Evolutionary conservation across 2,888 invertebrate species (phyloP).

Genomic region (Ophion costatus): DNA sequence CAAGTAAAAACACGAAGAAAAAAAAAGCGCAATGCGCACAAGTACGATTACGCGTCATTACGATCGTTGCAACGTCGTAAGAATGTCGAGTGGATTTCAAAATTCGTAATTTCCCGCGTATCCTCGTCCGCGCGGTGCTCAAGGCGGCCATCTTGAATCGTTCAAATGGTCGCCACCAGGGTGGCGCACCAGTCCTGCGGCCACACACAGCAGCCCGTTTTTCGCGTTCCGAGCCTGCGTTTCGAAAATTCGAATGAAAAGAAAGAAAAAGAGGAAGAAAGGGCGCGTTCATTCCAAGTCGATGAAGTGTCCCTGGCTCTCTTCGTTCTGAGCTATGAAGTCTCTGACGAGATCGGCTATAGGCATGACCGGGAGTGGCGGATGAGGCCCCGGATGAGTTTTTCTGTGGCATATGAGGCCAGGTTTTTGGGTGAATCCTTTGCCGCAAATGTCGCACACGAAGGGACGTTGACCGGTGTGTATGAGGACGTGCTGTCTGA

Average conservation of each 20-base stretch:
- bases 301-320: conserved; percentile 48
- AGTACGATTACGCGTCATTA: background rate
- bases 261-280: background rate
- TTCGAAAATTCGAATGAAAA: background rate
- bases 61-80: background rate
- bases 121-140: background rate
- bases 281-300: conserved; percentile 42
- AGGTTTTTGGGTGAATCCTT: conserved; percentile 81
- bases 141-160: background rate
- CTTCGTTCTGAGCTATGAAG: conserved; percentile 75
- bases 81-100: background rate
- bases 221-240: background rate
- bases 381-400: conserved; percentile 81
- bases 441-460: conserved; percentile 81
- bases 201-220: background rate
- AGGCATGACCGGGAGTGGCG: conserved; percentile 82
- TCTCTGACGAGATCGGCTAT: conserved; percentile 82
- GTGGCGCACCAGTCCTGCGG: no score
- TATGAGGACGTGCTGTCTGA: conserved; percentile 81
- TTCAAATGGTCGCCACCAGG: background rate
- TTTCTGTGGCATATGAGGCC: conserved; percentile 82
- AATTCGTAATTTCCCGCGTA: background rate
- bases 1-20: background rate
- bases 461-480: conserved; percentile 82
- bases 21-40: background rate